Base-by-base conservation (phyloP, 2,888 invertebrate species). In the Sarcophaga subvicina region DNA sequence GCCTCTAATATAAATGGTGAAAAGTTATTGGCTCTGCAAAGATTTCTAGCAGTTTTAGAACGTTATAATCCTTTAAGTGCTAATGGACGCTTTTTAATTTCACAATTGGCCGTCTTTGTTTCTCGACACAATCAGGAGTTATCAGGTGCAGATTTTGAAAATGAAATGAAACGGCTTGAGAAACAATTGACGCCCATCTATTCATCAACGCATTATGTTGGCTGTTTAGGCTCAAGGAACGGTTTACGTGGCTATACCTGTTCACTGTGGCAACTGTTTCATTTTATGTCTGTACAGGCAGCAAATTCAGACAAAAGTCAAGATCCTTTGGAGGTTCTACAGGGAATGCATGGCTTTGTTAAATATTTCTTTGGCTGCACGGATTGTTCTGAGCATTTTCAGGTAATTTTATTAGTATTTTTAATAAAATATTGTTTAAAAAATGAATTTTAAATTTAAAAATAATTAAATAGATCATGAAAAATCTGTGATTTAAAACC, bases 191-290 rank as follows among this genome's bases (percentile, higher is more conserved):
- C 75, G 4, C 95, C 95, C 20, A 94, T 96, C 10, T 93, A 91
- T 84, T 91, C 92, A 0, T 91, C 94, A 0, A 90, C 91, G 27
- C 93, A 94, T n/a, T 99, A 97, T 95, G 93, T 97, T 59, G 96
- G 96, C 3, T 99, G 99, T 91, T 95, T 94, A 89, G 98, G 98
- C 12, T 98, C 98, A 89, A 94, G 95, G 80, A 93, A 95, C 0
- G 89, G 89, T 2, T 96, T 95, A 90, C 95, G 99, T 73, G 98
- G 99, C 14, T 99, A 97, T 92, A 97, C 98, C 0, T 99, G 99
- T 93, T 97, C 98, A 0, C 94, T 99, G 54, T 99, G 99, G 99
- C 97, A 96, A 17, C 94, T 98, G 89, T 99, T 99, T 92, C 99
- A 99, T 91, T 97, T 96, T 60, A 93, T 99, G 80, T 97, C 98